Percentiles rank a stretch among this genome's conserved stretches.
Evolutionary conservation across 2,113 vertebrate species (phyloP).

Genomic region (Phoenicopterus ruber): DNA sequence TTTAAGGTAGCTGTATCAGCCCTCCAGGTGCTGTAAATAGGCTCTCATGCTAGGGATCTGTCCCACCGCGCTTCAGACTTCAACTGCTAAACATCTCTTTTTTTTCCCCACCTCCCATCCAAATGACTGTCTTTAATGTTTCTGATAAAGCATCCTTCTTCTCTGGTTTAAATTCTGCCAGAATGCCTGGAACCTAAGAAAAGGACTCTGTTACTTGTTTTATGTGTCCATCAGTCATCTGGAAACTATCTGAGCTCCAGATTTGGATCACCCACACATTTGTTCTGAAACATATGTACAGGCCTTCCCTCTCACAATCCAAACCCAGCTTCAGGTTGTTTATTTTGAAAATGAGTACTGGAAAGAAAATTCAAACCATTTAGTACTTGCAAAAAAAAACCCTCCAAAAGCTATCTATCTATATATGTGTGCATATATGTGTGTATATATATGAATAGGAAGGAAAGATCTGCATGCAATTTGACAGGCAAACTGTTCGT

Average conservation of each 20-base stretch:
- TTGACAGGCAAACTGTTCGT: not conserved
- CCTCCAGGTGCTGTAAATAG: not conserved
- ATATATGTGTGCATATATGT: not conserved
- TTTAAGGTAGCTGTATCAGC: not conserved
- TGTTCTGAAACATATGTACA: conserved; percentile 9
- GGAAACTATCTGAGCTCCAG: conserved; percentile 9
- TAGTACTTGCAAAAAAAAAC: not conserved
- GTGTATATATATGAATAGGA: not conserved
- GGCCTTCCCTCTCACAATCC: not conserved
- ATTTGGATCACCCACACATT: conserved; percentile 40
- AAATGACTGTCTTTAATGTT: not conserved
- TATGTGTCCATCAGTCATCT: not conserved
- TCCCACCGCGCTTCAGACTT: not conserved
- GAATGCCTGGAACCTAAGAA: not conserved
- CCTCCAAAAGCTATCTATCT: not conserved
- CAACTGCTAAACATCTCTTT: not conserved
- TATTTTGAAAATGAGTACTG: conserved; percentile 30
- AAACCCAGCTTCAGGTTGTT: conserved; percentile 6
- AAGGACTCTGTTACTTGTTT: not conserved
- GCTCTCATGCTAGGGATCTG: not conserved
- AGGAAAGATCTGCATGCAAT: not conserved
- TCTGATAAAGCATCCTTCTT: not conserved
- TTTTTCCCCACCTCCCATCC: not conserved
- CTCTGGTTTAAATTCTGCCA: not conserved
- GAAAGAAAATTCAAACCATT: not conserved